Percentiles rank a stretch among this genome's conserved stretches.
phyloP scores from a whole-genome alignment of 2,888 invertebrate species.

The Thera obeliscata region DNA sequence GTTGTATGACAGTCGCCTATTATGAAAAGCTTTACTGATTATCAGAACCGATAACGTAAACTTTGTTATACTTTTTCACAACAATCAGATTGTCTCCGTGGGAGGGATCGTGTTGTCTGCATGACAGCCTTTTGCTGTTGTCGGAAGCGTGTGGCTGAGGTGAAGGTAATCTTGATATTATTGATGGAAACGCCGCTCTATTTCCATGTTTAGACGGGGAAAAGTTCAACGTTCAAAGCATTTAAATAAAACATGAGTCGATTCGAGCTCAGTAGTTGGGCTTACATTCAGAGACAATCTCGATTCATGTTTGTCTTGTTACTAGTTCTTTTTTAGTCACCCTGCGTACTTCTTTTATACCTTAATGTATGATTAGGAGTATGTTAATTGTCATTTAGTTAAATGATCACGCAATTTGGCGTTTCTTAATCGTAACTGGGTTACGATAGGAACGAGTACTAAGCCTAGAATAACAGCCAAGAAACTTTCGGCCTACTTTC shows the following conservation, averaged over 20 bases:
- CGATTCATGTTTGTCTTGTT: too few relatives aligned
- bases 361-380: too few relatives aligned
- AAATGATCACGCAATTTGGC: too few relatives aligned
- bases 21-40: slow-evolving; percentile 1
- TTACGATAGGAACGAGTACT: too few relatives aligned
- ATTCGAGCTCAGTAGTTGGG: too few relatives aligned
- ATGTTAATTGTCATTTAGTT: too few relatives aligned
- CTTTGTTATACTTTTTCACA: slow-evolving; percentile 6
- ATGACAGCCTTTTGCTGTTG: slow-evolving; percentile 13
- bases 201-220: slow-evolving; percentile 7
- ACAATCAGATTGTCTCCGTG: neutral
- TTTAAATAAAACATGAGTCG: too few relatives aligned
- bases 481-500: neutral
- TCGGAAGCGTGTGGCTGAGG: neutral
- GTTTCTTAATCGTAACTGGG: too few relatives aligned
- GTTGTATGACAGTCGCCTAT: neutral
- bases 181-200: slow-evolving; percentile 14
- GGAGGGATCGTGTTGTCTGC: slow-evolving; percentile 2
- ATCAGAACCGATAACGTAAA: neutral
- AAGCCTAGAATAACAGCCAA: neutral
- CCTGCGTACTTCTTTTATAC: too few relatives aligned
- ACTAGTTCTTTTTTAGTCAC: too few relatives aligned
- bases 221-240: too few relatives aligned
- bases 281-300: too few relatives aligned
- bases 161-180: slow-evolving; percentile 20